These are phyloP conservation scores for Spatulosminthurus flaviceps DNA, from an alignment of 2,888 invertebrate species.

Conservation along the genomic window DNA sequence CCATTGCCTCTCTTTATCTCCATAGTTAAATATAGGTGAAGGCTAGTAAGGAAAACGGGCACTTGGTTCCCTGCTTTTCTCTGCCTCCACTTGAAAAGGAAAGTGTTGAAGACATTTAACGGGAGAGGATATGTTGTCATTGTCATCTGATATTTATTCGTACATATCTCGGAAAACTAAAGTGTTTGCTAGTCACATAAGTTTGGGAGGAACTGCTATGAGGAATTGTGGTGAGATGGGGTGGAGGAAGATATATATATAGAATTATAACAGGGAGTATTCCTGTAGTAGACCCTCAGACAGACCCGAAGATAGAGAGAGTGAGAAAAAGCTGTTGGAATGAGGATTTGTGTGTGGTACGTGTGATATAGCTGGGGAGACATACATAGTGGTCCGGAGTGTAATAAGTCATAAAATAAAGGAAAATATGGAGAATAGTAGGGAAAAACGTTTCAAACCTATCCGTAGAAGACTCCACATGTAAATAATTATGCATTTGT, in stretches of 20 bases:
- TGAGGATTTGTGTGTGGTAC: conserved; percentile 38
- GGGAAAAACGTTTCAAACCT: not conserved
- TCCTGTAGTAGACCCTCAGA: conserved; percentile 14
- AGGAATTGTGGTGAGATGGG: not conserved
- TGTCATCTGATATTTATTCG: conserved; percentile 32
- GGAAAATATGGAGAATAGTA: conserved; percentile 47
- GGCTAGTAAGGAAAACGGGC: not conserved
- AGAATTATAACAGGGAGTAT: not conserved
- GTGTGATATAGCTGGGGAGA: conserved; percentile 27
- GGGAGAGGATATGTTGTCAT: conserved; percentile 27
- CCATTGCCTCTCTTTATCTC: not conserved
- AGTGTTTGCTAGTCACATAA: conserved; percentile 38
- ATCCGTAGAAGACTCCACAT: no score
- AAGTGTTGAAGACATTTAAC: conserved; percentile 5
- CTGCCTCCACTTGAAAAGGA: not conserved
- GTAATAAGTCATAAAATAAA: conserved; percentile 61
- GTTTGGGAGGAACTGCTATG: not conserved
- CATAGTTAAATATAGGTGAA: not conserved
- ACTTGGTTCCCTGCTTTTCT: not conserved
- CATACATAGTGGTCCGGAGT: conserved; percentile 40
- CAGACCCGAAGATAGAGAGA: not conserved
- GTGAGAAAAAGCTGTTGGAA: conserved; percentile 26
- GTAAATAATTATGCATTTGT: no score
- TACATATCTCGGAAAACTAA: conserved; percentile 40
- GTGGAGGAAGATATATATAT: not conserved